Conservation (phyloP, 2,888 invertebrate species). For the Myathropa florea region DNA sequence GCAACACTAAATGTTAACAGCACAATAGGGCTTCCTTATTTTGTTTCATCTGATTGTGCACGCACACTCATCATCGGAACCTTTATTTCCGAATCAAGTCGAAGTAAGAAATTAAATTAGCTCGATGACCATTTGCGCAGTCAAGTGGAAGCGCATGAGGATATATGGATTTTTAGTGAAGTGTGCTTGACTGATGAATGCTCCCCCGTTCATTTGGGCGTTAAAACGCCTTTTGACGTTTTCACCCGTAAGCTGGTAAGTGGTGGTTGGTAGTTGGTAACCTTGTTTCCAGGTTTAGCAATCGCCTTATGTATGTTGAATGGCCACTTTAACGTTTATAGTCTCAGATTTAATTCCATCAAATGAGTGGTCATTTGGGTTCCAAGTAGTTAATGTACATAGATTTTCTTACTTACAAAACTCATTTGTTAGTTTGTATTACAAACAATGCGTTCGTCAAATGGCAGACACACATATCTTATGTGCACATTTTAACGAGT, state of each 20-base stretch:
- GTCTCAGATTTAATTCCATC: not conserved
- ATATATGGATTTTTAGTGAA: conserved; percentile 22
- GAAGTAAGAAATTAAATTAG: conserved; percentile 76
- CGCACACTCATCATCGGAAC: conserved; percentile 28
- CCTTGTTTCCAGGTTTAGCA: not conserved
- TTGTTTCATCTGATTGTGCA: conserved; percentile 55
- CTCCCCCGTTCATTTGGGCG: conserved; percentile 35
- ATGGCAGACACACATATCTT: not conserved
- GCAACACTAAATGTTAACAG: conserved; percentile 24
- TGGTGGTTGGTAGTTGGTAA: not conserved
- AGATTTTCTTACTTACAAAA: not conserved
- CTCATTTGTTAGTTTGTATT: not conserved
- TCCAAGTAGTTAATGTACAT: not conserved
- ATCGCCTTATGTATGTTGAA: not conserved
- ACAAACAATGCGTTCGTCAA: not conserved
- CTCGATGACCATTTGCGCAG: conserved; percentile 79
- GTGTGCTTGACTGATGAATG: conserved; percentile 26
- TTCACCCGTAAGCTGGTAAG: not conserved
- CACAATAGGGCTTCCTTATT: conserved; percentile 61
- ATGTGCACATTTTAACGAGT: not conserved
- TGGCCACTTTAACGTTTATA: not conserved
- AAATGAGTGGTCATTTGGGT: not conserved
- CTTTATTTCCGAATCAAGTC: conserved; percentile 55
- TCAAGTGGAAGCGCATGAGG: conserved; percentile 73
- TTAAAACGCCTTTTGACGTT: conserved; percentile 61